Base-by-base conservation (phyloP, 2,797 vertebrate genomes). In the Lateolabrax maculatus region DNA sequence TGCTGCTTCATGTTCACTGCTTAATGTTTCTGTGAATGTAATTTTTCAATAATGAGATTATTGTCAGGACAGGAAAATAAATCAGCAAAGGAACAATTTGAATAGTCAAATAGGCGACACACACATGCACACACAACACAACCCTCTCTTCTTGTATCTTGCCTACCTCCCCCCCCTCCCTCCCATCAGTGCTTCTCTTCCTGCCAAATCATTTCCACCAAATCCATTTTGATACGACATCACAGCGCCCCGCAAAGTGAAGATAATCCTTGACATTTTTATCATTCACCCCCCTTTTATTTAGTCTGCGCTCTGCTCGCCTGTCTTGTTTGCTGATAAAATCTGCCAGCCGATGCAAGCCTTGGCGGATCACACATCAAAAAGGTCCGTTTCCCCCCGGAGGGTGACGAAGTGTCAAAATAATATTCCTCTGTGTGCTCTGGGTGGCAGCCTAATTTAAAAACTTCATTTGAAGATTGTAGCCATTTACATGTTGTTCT, bases 221-320 rank as follows among this genome's bases (percentile, higher is more conserved):
- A 93, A 95, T 94, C 92, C 93, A 79, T 92, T 93, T 90, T 93
- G 93, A 94, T 93, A 91, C 84, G 84, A 94, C 95, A 95, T 94
- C 92, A 91, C 93, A 92, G 91, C 85, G 48, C 74, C 83, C 58
- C 66, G 61, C 80, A 84, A 91, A 89, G 71, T 89, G 84, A 89
- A 94, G 93, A 94, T 94, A 94, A 95, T 94, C 94, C 91, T 82
- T 85, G 75, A 85, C 84, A 77, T 92, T 91, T 93, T 90, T 92
- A 95, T 95, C 93, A 85, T 89, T 89, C 89, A 85, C 78, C 90
- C 89, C 81, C 80, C 87, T 87, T 94, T 90, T 81, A 81, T 92
- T 87, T 67, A 79, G 67, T 81, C 91, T 75, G 76, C 52, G 84
- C 86, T 71, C 87, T 3, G 81, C 93, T 93, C 80, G 86, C 89